A percentile compares a stretch with the other conserved stretches of the same genome.
phyloP scores from a whole-genome alignment of 2,888 invertebrate species.

The Temnothorax rugatulus region DNA sequence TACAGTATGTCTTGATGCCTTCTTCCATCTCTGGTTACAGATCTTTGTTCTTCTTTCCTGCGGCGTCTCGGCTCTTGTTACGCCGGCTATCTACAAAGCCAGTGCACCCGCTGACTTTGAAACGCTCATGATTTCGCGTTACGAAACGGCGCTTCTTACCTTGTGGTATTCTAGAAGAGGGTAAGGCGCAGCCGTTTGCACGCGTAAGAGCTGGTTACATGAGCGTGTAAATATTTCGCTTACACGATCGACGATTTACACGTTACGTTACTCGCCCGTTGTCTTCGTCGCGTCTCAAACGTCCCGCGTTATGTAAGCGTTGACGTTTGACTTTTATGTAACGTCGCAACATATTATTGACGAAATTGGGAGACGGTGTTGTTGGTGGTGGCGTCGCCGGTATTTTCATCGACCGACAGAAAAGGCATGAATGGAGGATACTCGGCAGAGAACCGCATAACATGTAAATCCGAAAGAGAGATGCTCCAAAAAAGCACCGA shows the following conservation, averaged over 20 bases:
- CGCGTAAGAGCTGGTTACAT: constrained; percentile 79
- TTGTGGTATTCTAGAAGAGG: constrained; percentile 69
- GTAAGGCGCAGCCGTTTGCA: constrained; percentile 74
- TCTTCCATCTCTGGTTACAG: neutral
- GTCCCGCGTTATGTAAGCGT: constrained; percentile 77
- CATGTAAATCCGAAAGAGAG: neutral
- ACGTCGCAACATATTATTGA: constrained; percentile 73
- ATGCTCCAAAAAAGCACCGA: neutral
- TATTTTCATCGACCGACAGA: neutral
- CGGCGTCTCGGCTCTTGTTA: constrained; percentile 14
- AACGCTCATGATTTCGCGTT: constrained; percentile 69
- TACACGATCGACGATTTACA: constrained; percentile 76
- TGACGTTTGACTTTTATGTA: constrained; percentile 78
- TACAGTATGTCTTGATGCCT: neutral
- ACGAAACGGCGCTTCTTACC: constrained; percentile 79
- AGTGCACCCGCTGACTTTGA: constrained; percentile 75
- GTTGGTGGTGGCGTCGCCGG: constrained; percentile 1
- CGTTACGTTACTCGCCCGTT: constrained; percentile 71
- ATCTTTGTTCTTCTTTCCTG: neutral
- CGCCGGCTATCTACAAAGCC: neutral
- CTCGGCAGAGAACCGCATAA: neutral
- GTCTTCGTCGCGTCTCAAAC: constrained; percentile 69
- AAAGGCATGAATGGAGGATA: neutral
- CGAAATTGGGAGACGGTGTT: constrained; percentile 67
- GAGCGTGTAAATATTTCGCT: constrained; percentile 83